Base-by-base conservation (phyloP, 2,113 vertebrate species). In the Apaloderma vittatum region DNA sequence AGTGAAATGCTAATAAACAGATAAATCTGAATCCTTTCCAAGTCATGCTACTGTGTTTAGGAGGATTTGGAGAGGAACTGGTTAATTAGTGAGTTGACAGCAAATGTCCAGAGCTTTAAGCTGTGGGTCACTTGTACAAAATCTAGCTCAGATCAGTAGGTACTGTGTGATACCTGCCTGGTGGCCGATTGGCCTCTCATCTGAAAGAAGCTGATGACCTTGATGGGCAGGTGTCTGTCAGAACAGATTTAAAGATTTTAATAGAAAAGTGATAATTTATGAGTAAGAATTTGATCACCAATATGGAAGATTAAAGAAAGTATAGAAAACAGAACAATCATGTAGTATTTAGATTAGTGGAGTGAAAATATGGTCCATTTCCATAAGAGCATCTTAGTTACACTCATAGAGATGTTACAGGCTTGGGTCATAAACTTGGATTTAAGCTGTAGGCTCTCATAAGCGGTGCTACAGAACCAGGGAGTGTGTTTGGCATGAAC, bases 1-100 rank as follows among this genome's bases (percentile, higher is more conserved):
- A 68, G 61, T 92, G 93, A 96, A 96, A 97, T 96, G 66, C 85
- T 97, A 94, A 94, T 94, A 91, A 93, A 92, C 85, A 96, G 73
- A 92, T 92, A 97, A 93, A 97, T 97, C 80, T 96, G 58, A 88
- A 86, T 72, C 94, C 54, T 58, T 96, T 71, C 80, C 83, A 95
- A 88, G 49, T 95, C 85, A 63, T 65, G n/a, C 46, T 65, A 55
- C 72, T 96, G 16, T 93, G 14, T 93, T 97, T 73, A 76, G 73
- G 77, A 80, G 45, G 91, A 68, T 82, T 88, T 96, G 73, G 79
- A 88, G 79, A 70, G 83, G 62, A 84, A 43, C 14, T 87, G 66
- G 37, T 23, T 90, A 29, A 65, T 20, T 6, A 43, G 9, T 36
- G 32, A 48, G 16, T 18, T 83, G 40, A 15, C 15, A 77, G 55